phyloP scores from a whole-genome alignment of 2,113 vertebrate genomes.

The Hemiscyllium ocellatum region DNA sequence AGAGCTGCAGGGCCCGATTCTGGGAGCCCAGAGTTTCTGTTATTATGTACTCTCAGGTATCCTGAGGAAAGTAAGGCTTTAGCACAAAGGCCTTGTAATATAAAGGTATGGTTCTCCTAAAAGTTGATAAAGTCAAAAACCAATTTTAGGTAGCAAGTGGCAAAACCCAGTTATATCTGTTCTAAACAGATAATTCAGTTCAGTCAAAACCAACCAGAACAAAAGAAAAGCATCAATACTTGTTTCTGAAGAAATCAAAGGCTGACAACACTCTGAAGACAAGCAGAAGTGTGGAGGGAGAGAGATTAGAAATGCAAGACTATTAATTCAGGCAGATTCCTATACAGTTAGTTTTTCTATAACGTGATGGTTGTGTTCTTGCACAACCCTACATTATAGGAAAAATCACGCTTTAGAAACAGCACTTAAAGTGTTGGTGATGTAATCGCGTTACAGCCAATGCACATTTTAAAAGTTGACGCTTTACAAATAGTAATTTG shows the following conservation, averaged over 20 bases:
- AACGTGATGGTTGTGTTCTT: no score
- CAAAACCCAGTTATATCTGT: neutral
- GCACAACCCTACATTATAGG: no score
- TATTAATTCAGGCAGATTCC: neutral
- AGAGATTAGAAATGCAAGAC: neutral
- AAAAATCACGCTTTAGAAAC: no score
- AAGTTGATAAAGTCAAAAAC: neutral
- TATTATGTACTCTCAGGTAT: neutral
- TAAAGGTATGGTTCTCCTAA: neutral
- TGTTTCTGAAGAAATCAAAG: neutral
- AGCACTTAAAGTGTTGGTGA: no score
- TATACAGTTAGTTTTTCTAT: no score
- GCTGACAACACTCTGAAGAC: neutral
- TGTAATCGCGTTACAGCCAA: no score
- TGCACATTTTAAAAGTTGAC: no score
- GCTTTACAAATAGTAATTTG: no score
- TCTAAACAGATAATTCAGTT: neutral
- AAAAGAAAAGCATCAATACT: neutral
- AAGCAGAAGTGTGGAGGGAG: neutral
- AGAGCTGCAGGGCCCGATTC: no score
- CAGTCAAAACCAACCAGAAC: neutral
- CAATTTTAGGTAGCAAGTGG: neutral
- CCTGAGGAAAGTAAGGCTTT: neutral
- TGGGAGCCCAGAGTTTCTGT: no score
- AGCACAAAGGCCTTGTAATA: neutral